These are phyloP conservation scores for Amblyteles armatorius DNA, from an alignment of 2,888 invertebrate species.

Conservation along the genomic window DNA sequence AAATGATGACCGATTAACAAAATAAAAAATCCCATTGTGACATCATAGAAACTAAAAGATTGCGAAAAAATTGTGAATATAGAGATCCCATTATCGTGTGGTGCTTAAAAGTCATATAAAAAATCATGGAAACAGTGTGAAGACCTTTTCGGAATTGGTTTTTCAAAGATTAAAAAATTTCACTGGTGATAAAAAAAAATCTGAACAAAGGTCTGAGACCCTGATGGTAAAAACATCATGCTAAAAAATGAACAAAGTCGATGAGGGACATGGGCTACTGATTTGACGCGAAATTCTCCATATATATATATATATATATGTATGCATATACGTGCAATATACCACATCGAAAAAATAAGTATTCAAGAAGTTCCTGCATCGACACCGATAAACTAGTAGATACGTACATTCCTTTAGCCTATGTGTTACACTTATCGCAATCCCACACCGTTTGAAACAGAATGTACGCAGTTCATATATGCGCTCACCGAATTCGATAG, in stretches of 20 bases:
- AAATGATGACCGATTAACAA: no score
- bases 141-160: no score
- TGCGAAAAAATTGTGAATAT: no score
- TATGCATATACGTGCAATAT: neutral
- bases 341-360: conserved; percentile 6
- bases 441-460: neutral
- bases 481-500: conserved; percentile 1
- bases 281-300: neutral
- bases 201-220: no score
- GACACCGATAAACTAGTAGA: neutral
- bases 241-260: neutral
- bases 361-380: neutral
- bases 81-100: no score
- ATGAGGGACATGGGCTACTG: no score
- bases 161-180: no score
- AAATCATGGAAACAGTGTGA: no score
- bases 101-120: no score
- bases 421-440: neutral
- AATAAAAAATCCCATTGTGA: no score
- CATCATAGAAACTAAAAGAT: no score
- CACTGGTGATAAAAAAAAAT: no score
- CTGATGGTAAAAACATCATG: neutral
- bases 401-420: neutral
- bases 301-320: neutral
- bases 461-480: conserved; percentile 2